Evolutionary conservation across 2,797 vertebrate genomes (phyloP), one percentile per base, ranked within the genome.

Genomic region (Chiroxiphia lanceolata): DNA sequence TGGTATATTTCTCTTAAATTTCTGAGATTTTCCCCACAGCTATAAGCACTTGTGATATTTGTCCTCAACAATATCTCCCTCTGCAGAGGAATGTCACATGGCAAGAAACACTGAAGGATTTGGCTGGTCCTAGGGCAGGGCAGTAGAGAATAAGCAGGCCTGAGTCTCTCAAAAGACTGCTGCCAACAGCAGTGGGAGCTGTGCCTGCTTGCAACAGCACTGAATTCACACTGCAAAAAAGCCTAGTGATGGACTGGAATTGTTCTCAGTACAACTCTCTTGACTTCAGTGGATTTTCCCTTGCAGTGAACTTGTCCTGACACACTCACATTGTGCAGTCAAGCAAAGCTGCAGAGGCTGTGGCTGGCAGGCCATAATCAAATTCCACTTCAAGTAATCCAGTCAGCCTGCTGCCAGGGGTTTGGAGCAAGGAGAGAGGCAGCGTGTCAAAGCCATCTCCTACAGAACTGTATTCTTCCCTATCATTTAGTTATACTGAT

Each of bases 271-370:
- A 72, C 67, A 91, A 84, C 19, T 82, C 40, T 79, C 69, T 90
- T 77, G 80, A 94, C 91, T 96, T 95, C 38, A 57, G 56, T 36
- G 27, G 44, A 57, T 68, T 90, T 83, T 92, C 34, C 38, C 64
- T 91, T 80, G 67, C 90, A 60, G 64, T 40, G 70, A 85, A 74
- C 70, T 95, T 90, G 53, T 71, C 70, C 70, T 61, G 71, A 61
- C 93, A 85, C 34, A 61, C 80, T 93, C 85, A 31, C 51, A 40
- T 44, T 94, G 64, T 65, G 31, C 42, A 93, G 74, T 9, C 67
- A 80, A 88, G 40, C 80, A 64, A 68, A 90, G 80, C n/a, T 82
- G 80, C 51, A 76, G 59, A 88, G 44, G 60, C 25, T 50, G 48
- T 89, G 60, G 48, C 75, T 95, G 70, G 67, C 89, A 84, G 40